A percentile compares a stretch with the other conserved stretches of the same genome.
phyloP scores from a whole-genome alignment of 2,113 vertebrate genomes.

The Barbus barbus region DNA sequence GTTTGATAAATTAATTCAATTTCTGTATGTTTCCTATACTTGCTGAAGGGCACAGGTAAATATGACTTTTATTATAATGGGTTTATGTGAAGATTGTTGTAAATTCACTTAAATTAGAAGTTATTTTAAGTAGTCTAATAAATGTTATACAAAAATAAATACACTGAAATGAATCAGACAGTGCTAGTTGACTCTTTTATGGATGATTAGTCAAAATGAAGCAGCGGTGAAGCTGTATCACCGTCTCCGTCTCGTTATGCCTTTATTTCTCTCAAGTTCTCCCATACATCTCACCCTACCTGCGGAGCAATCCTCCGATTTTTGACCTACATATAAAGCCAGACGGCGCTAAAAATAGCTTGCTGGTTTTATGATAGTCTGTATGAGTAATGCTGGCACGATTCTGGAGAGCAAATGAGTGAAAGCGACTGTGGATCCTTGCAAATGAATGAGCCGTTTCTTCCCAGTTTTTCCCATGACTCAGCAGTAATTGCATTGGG shows the following conservation, averaged over 20 bases:
- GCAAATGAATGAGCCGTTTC: slow-evolving; percentile 3
- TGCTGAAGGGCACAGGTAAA: no score
- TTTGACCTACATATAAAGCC: slow-evolving; percentile 71
- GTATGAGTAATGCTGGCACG: slow-evolving; percentile 44
- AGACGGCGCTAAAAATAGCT: slow-evolving; percentile 70
- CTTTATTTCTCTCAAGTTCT: slow-evolving; percentile 1
- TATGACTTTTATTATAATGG: no score
- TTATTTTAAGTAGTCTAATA: no score
- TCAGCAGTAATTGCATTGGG: slow-evolving; percentile 18
- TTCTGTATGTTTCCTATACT: no score
- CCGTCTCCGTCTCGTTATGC: neutral
- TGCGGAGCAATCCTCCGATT: slow-evolving; percentile 59
- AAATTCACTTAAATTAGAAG: no score
- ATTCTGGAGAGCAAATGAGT: neutral
- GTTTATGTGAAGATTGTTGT: no score
- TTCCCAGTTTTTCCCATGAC: slow-evolving; percentile 22
- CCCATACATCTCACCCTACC: slow-evolving; percentile 43
- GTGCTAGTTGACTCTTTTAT: neutral
- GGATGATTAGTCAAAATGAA: neutral
- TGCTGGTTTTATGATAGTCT: slow-evolving; percentile 62
- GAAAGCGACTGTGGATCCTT: neutral
- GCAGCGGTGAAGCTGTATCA: neutral
- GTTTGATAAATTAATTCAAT: no score
- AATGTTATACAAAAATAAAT: no score
- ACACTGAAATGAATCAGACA: neutral